Base-by-base conservation (phyloP, 2,797 vertebrate species). In the Halcyon leucocephala region DNA sequence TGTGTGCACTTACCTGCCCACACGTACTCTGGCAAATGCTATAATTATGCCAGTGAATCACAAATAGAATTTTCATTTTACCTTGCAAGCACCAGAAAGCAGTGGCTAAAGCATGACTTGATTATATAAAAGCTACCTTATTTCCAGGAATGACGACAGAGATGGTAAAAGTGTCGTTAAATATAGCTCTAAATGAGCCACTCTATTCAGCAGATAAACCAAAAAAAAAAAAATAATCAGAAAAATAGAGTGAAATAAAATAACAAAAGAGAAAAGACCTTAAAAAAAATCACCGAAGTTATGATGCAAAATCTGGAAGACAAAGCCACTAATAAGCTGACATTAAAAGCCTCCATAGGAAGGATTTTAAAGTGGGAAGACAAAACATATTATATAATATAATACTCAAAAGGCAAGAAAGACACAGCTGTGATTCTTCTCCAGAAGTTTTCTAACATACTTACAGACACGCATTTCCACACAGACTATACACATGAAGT, bases 31-130 rank as follows among this genome's bases (percentile, higher is more conserved):
- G 31, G 54, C 12, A 92, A 95, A 85, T 71, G 61, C 44, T 93
- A 72, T 88, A 94, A 96, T 95, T 96, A 89, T 31, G 42, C 17
- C 3, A 25, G 85, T 97, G 97, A 96, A 95, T 95, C 96, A 97
- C 81, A 91, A 95, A 90, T 60, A 91, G 74, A 65, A 83, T 74
- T 94, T 95, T 89, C 78, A 62, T 94, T 88, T 95, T 95, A 93
- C 91, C 74, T 82, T 89, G 69, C 82, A 89, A 90, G 77, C 64
- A 90, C 64, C 21, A 0, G 66, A 94, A 95, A 74, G 57, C 73
- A 66, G 29, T 42, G 65, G 73, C 54, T 91, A 72, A 20, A 94
- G 25, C 31, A 72, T 65, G 83, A 94, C 67, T 95, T 78, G 85
- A 89, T 96, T 95, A 90, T 67, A 95, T 95, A 96, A 93, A 94